A percentile compares a stretch with the other conserved stretches of the same genome.
These are phyloP conservation scores for Ophion slaviceki DNA, from an alignment of 2,888 invertebrate species.

Conservation along the genomic window DNA sequence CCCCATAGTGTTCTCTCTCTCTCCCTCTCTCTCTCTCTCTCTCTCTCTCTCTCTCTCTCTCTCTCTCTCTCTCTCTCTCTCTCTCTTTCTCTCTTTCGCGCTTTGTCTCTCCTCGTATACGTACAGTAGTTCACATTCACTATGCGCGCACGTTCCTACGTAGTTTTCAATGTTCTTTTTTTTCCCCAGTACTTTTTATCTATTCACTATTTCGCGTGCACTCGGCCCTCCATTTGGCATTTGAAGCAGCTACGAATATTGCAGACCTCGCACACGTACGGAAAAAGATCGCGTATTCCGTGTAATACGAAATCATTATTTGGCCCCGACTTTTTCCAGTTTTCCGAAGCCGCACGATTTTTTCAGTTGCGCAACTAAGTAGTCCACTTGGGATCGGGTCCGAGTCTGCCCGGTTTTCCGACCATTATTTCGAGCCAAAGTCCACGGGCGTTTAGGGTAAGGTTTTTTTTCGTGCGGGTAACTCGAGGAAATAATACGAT, in stretches of 20 bases:
- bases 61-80: constrained; percentile 4
- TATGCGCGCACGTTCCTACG: constrained; percentile 10
- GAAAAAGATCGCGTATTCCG: background rate
- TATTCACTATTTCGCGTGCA: constrained; percentile 30
- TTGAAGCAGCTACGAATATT: constrained; percentile 26
- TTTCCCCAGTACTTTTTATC: constrained; percentile 4
- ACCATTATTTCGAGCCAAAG: background rate
- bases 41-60: constrained; percentile 5
- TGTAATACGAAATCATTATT: constrained; percentile 2
- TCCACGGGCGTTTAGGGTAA: background rate
- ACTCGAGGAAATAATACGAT: background rate
- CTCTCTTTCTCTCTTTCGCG: background rate
- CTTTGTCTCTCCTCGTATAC: background rate
- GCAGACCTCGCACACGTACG: background rate
- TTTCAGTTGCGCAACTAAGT: background rate
- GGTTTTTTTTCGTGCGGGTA: background rate
- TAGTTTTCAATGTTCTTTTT: constrained; percentile 20
- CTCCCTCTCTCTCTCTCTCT: constrained; percentile 9
- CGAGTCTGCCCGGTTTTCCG: background rate
- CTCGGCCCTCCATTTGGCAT: constrained; percentile 30
- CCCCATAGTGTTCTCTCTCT: background rate
- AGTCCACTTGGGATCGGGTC: background rate
- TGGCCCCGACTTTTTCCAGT: background rate
- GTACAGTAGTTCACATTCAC: constrained; percentile 23
- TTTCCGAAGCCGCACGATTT: background rate